These are phyloP conservation scores for Drosophila watanabei DNA, from an alignment of 1,140 invertebrate genomes.

Conservation along the genomic window DNA sequence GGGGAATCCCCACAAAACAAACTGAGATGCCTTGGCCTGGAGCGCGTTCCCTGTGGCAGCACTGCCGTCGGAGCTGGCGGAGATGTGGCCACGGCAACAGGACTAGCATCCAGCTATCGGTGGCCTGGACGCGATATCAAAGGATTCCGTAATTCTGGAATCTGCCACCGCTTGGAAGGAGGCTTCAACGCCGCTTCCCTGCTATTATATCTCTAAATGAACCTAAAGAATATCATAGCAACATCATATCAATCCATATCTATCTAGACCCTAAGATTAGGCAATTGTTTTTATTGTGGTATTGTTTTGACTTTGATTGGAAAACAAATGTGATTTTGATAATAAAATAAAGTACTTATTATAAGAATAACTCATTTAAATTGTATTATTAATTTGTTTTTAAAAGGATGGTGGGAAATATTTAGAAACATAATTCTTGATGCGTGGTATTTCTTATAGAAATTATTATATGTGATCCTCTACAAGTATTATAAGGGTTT, in stretches of 20 bases:
- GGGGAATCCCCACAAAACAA: neutral
- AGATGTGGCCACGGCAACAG: constrained; percentile 11
- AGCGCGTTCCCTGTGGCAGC: constrained; percentile 61
- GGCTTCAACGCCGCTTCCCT: constrained; percentile 1
- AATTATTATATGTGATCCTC: no score
- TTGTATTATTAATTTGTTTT: neutral
- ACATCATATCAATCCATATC: constrained; percentile 84
- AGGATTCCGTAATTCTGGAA: constrained; percentile 49
- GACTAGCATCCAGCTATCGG: constrained; percentile 40
- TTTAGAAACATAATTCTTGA: neutral
- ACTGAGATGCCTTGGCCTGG: constrained; percentile 62
- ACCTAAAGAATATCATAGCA: constrained; percentile 84
- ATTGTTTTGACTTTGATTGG: constrained; percentile 32
- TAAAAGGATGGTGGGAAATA: neutral
- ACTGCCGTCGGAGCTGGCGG: constrained; percentile 66
- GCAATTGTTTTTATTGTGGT: constrained; percentile 39
- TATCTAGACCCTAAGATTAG: constrained; percentile 59
- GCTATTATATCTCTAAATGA: constrained; percentile 57
- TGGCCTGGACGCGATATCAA: constrained; percentile 64
- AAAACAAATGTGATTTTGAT: constrained; percentile 63
- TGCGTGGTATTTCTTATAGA: neutral
- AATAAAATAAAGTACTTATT: constrained; percentile 26
- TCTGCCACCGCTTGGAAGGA: constrained; percentile 7
- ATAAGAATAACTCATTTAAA: neutral
- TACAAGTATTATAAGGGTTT: no score